These are phyloP conservation scores for Archegozetes longisetosus DNA, from an alignment of 1,140 invertebrate species.

Conservation along the genomic window DNA sequence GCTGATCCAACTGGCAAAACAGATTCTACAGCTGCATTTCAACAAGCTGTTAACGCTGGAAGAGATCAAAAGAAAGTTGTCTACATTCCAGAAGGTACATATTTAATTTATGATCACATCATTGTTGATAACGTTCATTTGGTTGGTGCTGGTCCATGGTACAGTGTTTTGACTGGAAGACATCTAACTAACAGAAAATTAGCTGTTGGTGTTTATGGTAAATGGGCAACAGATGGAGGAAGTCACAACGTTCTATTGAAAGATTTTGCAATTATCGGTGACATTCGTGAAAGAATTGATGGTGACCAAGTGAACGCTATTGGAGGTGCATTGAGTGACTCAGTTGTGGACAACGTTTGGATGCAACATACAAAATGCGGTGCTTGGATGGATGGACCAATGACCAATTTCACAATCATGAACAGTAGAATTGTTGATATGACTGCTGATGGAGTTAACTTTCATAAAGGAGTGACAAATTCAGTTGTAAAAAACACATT, in stretches of 20 bases:
- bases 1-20: conserved; percentile 3
- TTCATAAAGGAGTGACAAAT: no score
- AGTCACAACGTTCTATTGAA: not conserved
- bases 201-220: not conserved
- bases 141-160: no score
- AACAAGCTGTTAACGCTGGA: not conserved
- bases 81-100: conserved; percentile 1
- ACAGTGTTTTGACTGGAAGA: not conserved
- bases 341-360: conserved; percentile 1
- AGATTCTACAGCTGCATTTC: conserved; percentile 5
- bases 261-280: conserved; percentile 2
- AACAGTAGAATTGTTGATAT: conserved; percentile 4
- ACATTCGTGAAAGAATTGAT: not conserved
- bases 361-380: conserved; percentile 4
- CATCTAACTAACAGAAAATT: not conserved
- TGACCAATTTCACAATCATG: not conserved
- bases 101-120: not conserved
- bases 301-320: not conserved
- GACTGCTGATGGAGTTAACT: not conserved
- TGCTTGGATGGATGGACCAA: conserved; percentile 3
- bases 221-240: not conserved
- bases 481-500: no score
- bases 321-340: not conserved
- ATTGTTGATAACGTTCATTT: not conserved
- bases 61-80: not conserved